Conservation (phyloP, 2,888 invertebrate species). For the Petrolisthes manimaculis region DNA sequence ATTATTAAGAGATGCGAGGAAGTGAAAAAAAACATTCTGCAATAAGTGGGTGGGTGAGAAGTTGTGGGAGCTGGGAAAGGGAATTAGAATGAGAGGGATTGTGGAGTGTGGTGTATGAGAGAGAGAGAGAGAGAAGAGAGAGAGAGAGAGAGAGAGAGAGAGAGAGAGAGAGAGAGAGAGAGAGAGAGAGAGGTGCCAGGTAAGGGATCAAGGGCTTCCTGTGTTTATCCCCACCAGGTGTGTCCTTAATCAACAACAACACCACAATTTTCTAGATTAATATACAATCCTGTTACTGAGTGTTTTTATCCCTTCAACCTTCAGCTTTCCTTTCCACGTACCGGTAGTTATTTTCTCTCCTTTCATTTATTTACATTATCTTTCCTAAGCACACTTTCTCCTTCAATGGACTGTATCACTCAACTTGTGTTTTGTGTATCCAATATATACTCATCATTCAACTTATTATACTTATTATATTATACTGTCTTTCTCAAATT, state of each 20-base stretch:
- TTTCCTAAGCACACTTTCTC: too few relatives aligned
- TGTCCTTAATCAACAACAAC: constrained; percentile 16
- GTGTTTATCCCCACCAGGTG: not conserved
- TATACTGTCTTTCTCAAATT: too few relatives aligned
- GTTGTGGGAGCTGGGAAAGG: not conserved
- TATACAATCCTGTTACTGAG: constrained; percentile 12
- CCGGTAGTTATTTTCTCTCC: too few relatives aligned
- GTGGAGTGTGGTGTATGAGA: not conserved
- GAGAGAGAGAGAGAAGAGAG: not conserved
- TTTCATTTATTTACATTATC: too few relatives aligned
- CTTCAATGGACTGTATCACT: too few relatives aligned
- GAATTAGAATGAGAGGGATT: not conserved
- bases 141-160: not conserved
- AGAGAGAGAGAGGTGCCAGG: not conserved
- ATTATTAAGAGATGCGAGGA: too few relatives aligned
- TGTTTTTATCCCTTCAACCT: constrained; percentile 19
- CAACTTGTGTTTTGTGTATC: too few relatives aligned
- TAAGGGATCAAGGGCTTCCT: constrained; percentile 12
- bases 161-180: too few relatives aligned
- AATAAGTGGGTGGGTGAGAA: not conserved
- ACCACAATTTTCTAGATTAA: constrained; percentile 27
- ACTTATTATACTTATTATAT: too few relatives aligned
- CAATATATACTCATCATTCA: too few relatives aligned
- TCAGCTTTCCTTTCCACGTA: too few relatives aligned
- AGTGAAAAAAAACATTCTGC: too few relatives aligned